Evolutionary conservation across 2,888 invertebrate genomes (phyloP), one percentile per base, ranked within the genome.

Genomic region (Trichacis sp.): DNA sequence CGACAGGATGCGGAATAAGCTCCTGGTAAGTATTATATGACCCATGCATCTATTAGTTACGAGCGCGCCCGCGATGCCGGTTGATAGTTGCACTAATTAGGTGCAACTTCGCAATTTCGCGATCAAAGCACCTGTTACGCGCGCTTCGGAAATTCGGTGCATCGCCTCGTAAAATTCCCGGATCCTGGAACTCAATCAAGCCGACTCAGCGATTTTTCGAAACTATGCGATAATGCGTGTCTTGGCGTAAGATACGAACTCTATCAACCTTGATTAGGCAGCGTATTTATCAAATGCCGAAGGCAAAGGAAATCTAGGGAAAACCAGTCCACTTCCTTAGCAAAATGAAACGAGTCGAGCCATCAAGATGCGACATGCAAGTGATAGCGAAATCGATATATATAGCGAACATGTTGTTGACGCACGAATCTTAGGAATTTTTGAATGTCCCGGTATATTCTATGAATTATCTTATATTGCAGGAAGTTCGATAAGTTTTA

Each of bases 381-480:
- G 65, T 57, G 65, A 65, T 65, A 61, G 60, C 53, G 60, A 65
- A 61, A 61, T 56, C 60, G 60, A 57, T 61, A 65, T 61, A 61
- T 61, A 65, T 57, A 65, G 61, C 52, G 61, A 61, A 65, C 60
- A 65, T 65, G 60, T n/a, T n/a, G n/a, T n/a, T n/a, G n/a, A n/a
- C n/a, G n/a, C n/a, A n/a, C n/a, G n/a, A n/a, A n/a, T n/a, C n/a
- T n/a, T n/a, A n/a, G n/a, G n/a, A n/a, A n/a, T n/a, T n/a, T n/a
- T n/a, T n/a, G n/a, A n/a, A n/a, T n/a, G n/a, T n/a, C n/a, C n/a
- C n/a, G n/a, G n/a, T n/a, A n/a, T n/a, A n/a, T n/a, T n/a, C n/a
- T n/a, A n/a, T n/a, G n/a, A n/a, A n/a, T n/a, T n/a, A n/a, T n/a
- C n/a, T n/a, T n/a, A n/a, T n/a, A n/a, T n/a, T n/a, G n/a, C n/a